Conservation (phyloP, 64 coral and sea anemone genomes). For the Porites australiensis region DNA sequence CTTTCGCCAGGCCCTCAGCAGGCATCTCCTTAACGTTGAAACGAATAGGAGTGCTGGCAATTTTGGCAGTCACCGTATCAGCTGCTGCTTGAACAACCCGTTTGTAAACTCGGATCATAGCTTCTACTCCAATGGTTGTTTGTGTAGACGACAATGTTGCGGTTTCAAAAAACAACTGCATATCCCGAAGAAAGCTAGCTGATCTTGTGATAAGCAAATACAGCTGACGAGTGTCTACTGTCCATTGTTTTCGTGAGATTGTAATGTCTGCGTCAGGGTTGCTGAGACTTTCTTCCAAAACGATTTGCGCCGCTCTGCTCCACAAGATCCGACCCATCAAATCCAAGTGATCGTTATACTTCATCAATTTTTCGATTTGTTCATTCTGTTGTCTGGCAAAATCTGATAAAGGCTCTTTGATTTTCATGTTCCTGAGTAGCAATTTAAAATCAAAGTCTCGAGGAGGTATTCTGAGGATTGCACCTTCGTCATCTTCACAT, state of each 20-base stretch:
- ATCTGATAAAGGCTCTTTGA: not conserved
- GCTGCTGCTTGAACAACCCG: not conserved
- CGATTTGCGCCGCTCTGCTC: constrained; percentile 7
- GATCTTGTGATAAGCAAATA: constrained; percentile 29
- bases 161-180: constrained; percentile 16
- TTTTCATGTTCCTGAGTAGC: not conserved
- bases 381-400: constrained; percentile 36
- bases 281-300: constrained; percentile 18
- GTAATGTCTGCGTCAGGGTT: not conserved
- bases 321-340: constrained; percentile 36
- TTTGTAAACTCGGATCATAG: constrained; percentile 16
- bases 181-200: not conserved
- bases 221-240: no score
- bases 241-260: not conserved
- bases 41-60: not conserved
- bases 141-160: not conserved
- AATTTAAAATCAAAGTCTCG: constrained; percentile 6
- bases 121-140: constrained; percentile 23
- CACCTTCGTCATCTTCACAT: not conserved
- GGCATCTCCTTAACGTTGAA: constrained; percentile 29
- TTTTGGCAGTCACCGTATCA: not conserved
- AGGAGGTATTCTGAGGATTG: constrained; percentile 15
- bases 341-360: not conserved
- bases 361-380: not conserved
- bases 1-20: constrained; percentile 28